Evolutionary conservation across 1,140 invertebrate species (phyloP).

Genomic region (Hormaphis cornu): DNA sequence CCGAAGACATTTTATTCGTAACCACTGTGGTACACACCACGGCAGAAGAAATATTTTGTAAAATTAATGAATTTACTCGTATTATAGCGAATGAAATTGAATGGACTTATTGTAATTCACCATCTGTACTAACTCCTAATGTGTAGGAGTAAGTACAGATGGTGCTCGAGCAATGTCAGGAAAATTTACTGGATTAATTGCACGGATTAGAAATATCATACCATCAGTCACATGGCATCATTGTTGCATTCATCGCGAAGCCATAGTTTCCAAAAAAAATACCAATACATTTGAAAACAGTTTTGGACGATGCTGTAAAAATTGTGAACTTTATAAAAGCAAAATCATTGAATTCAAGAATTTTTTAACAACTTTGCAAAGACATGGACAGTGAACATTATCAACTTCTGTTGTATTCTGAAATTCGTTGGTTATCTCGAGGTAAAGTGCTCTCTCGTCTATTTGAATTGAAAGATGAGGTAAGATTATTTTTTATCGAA

Average conservation of each 20-base stretch:
- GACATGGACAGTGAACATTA: slow-evolving; percentile 40
- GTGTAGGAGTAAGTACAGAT: slow-evolving; percentile 16
- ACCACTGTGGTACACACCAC: slow-evolving; percentile 37
- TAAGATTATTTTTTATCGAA: slow-evolving; percentile 26
- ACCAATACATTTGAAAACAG: slow-evolving; percentile 20
- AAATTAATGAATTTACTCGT: slow-evolving; percentile 36
- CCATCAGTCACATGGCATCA: slow-evolving; percentile 8
- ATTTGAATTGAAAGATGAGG: slow-evolving; percentile 23
- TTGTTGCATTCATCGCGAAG: neutral
- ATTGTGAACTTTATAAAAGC: slow-evolving; percentile 35
- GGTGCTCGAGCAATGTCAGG: slow-evolving; percentile 9
- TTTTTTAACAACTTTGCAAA: slow-evolving; percentile 38
- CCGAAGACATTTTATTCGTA: slow-evolving; percentile 37
- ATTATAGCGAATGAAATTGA: slow-evolving; percentile 31
- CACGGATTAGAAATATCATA: neutral
- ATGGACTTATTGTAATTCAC: no score
- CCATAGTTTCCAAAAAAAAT: neutral
- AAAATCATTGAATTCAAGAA: slow-evolving; percentile 16
- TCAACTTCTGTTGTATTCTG: slow-evolving; percentile 40
- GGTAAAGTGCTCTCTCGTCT: slow-evolving; percentile 40
- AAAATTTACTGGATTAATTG: slow-evolving; percentile 1
- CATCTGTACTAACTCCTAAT: no score
- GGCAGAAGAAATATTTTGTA: slow-evolving; percentile 37
- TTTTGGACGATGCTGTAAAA: slow-evolving; percentile 28
- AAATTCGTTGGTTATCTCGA: slow-evolving; percentile 41